These are phyloP conservation scores for sheep (Ovis aries) DNA, from an alignment of 2,113 vertebrate genomes.

Conservation along the genomic window ARS-UI_Ramb_v3.0 NC_056060.1:22780001-22780500, in stretches of 20 bases:
- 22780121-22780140: background rate
- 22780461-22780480: background rate
- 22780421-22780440: background rate
- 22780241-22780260: too few relatives aligned
- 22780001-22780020: background rate
- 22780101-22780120: background rate
- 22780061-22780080: background rate
- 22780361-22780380: background rate
- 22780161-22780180: background rate
- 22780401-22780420: background rate
- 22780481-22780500: background rate
- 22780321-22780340: background rate
- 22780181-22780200: background rate
- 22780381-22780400: background rate
- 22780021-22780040: background rate
- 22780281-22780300: background rate
- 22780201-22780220: background rate
- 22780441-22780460: background rate
- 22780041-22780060: background rate
- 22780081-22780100: background rate
- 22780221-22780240: too few relatives aligned
- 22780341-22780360: background rate
- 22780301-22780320: too few relatives aligned
- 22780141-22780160: background rate
- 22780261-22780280: too few relatives aligned